Evolutionary conservation across 2,113 vertebrate genomes (phyloP), one percentile per base, ranked within the genome.

Genomic region (Pelecanus crispus): DNA sequence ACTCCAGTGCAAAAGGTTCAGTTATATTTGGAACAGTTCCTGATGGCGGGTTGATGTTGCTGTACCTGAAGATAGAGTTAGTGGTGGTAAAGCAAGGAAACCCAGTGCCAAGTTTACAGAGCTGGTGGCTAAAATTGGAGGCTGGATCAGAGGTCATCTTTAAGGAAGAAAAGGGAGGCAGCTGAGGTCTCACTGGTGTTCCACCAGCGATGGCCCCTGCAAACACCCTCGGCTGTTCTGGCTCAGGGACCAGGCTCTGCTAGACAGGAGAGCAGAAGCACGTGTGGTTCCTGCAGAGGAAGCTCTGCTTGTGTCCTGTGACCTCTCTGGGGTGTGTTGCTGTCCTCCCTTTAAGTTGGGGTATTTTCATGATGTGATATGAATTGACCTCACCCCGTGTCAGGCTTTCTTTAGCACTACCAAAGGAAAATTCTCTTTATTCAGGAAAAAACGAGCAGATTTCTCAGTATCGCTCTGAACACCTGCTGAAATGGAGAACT

Each of bases 31-130:
- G 21, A 55, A 29, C 29, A 7, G 34, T 55, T 94, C 49, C 66
- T 16, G 11, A 4, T 8, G 2, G 6, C 0, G 17, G 25, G 22
- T 22, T 42, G 53, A 2, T 68, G 26, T 68, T 59, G 28, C n/a
- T 91, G 40, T 61, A 40, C 32, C 50, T 85, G 73, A 32, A 81
- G 65, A 14, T 14, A 34, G 55, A 74, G 49, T 87, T 75, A 85
- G 53, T 49, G 56, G 17, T 61, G 40, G 26, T 53, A 53, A 68
- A 85, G 49, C 12, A 49, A 24, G 61, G 70, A 81, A 36, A 58
- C n/a, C 3, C 25, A 42, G 34, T 2, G 2, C 38, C 21, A 13
- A 25, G 19, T 73, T 40, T 53, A 15, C 1, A 9, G 58, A 83
- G 31, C 47, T 67, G 47, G 14, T 52, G 65, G 24, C 47, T 89